Base-by-base conservation (phyloP, 2,888 invertebrate genomes). In the Autographa gamma region DNA sequence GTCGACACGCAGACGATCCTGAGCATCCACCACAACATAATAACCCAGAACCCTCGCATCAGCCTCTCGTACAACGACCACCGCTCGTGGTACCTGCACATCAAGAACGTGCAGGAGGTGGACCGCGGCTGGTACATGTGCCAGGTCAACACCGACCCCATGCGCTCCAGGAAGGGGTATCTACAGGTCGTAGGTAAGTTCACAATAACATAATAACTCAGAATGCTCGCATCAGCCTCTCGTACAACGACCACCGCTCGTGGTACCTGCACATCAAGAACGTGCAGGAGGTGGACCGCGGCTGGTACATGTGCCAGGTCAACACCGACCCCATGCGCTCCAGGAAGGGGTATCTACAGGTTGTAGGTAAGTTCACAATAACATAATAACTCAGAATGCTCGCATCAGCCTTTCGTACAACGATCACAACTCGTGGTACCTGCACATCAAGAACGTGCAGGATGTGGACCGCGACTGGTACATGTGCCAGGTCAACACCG, bases 291-390 rank as follows among this genome's bases (percentile, higher is more conserved):
- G 96, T 97, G 60, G 98, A 98, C 93, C 96, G 98, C 2, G 98
- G 98, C 73, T 98, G 98, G 98, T 98, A 97, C 88, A 98, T 98
- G 98, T 98, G 98, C 90, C 98, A 98, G 93, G 97, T 98, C 82
- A 98, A 98, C 93, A 98, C 98, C 0, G 98, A 98, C 93, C 98
- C 98, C n/a, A 98, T 98, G 98, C 96, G 98, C 80, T 98, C 98
- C 74, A 96, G 98, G 69, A 98, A 98, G 90, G 98, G 98, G 68
- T 98, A 98, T 91, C 96, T 98, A 43, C 98, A 98, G 96, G 98
- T 98, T 81, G 98, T 98, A 59, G 98, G 98, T 98, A 90, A 97
- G 97, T 96, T 71, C 18, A 60, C 13, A 8, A 5, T 32, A 0
- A 59, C 19, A 32, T 32, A 48, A 38, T 34, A 90, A 98, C 98